Conservation (phyloP, 2,888 invertebrate genomes). For the Chydorus sphaericus region DNA sequence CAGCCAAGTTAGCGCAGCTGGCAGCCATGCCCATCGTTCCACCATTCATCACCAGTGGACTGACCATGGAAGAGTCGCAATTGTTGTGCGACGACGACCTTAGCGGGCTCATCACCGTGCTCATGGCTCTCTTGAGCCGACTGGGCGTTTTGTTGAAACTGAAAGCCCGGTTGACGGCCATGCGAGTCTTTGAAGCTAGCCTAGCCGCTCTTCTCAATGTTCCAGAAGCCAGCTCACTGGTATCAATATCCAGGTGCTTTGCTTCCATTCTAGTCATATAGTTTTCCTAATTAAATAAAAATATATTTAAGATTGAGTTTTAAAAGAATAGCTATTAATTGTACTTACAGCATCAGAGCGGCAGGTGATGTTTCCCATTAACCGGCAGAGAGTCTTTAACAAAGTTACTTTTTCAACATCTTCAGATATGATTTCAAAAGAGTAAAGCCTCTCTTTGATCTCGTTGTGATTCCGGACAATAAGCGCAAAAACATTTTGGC, state of each 20-base stretch:
- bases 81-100: constrained; percentile 6
- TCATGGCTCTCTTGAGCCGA: constrained; percentile 82
- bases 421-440: constrained; percentile 72
- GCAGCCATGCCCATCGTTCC: constrained; percentile 6
- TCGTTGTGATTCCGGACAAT: constrained; percentile 75
- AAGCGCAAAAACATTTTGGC: constrained; percentile 77
- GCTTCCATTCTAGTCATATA: constrained; percentile 62
- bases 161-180: constrained; percentile 57
- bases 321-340: not conserved
- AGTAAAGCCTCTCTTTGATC: constrained; percentile 70
- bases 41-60: not conserved
- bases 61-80: constrained; percentile 6
- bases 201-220: constrained; percentile 73
- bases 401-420: constrained; percentile 67
- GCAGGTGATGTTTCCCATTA: constrained; percentile 83
- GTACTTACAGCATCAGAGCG: constrained; percentile 74
- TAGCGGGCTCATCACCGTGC: constrained; percentile 75
- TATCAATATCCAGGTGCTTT: constrained; percentile 72
- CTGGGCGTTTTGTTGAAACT: constrained; percentile 92
- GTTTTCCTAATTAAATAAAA: constrained; percentile 47
- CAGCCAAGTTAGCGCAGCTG: constrained; percentile 12
- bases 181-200: constrained; percentile 14
- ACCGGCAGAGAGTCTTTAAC: constrained; percentile 66
- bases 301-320: not conserved
- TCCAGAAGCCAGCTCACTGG: constrained; percentile 69